Percentiles rank a stretch among this genome's conserved stretches.
Evolutionary conservation across 2,888 invertebrate genomes (phyloP).

Genomic region (Meghimatium bilineatum): DNA sequence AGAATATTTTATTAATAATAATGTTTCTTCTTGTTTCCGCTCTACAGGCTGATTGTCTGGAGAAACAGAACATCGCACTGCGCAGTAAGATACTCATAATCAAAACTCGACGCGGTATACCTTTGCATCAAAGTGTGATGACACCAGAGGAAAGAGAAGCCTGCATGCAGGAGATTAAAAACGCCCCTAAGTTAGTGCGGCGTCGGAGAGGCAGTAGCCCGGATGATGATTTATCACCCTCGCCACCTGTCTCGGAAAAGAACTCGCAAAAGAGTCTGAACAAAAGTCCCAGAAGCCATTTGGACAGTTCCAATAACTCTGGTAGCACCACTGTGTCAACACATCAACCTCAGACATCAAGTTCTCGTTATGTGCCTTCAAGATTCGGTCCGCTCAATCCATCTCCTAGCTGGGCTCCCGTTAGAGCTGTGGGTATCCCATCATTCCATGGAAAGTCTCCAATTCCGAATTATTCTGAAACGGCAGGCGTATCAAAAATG

Average conservation of each 20-base stretch:
- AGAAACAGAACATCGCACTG: constrained; percentile 63
- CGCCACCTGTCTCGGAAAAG: constrained; percentile 39
- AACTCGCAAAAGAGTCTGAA: constrained; percentile 7
- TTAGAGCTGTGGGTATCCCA: background rate
- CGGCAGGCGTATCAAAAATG: constrained; percentile 26
- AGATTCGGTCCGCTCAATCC: constrained; percentile 52
- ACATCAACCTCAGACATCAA: constrained; percentile 3
- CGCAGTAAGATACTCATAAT: constrained; percentile 60
- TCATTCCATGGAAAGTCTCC: background rate
- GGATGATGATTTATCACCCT: constrained; percentile 48
- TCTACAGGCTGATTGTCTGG: constrained; percentile 52
- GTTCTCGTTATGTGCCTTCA: constrained; percentile 41
- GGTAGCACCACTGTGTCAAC: constrained; percentile 19
- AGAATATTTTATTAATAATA: no score
- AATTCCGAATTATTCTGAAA: background rate
- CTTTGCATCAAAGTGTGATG: constrained; percentile 56
- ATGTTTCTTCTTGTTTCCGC: background rate
- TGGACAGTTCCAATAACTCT: background rate
- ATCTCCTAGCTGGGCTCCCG: constrained; percentile 49
- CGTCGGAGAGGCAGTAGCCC: background rate
- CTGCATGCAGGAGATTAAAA: constrained; percentile 55
- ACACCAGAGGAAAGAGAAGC: constrained; percentile 56
- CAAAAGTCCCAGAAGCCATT: background rate
- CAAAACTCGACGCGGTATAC: constrained; percentile 60
- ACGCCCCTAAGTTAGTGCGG: constrained; percentile 42